Conservation (phyloP, 2,113 vertebrate genomes). For the Aythya baeri region DNA sequence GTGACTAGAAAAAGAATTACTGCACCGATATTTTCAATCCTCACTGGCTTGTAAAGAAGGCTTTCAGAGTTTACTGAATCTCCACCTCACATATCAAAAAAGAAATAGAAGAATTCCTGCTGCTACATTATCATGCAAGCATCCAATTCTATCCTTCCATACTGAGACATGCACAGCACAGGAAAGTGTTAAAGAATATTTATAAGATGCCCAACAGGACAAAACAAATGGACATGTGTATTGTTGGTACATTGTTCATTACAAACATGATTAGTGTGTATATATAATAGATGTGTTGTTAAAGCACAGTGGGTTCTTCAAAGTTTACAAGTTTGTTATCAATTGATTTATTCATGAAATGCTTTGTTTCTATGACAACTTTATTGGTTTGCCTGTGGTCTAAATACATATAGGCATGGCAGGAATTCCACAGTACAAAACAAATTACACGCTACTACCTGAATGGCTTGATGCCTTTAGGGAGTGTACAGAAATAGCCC, state of each 20-base stretch:
- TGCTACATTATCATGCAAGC: conserved; percentile 50
- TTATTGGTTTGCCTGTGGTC: conserved; percentile 84
- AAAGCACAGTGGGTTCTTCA: conserved; percentile 72
- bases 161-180: conserved; percentile 37
- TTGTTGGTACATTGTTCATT: conserved; percentile 65
- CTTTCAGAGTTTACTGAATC: conserved; percentile 12
- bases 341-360: conserved; percentile 86
- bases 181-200: conserved; percentile 65
- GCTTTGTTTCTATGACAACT: conserved; percentile 88
- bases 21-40: not conserved
- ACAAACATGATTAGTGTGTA: conserved; percentile 70
- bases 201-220: conserved; percentile 68
- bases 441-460: conserved; percentile 79
- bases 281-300: conserved; percentile 71
- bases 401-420: conserved; percentile 84
- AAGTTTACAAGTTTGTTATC: conserved; percentile 82
- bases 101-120: conserved; percentile 55
- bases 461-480: conserved; percentile 78
- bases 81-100: conserved; percentile 21
- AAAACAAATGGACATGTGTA: conserved; percentile 64
- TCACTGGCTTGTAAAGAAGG: conserved; percentile 3
- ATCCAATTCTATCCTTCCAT: conserved; percentile 60
- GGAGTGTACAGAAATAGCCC: conserved; percentile 74
- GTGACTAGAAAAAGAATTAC: conserved; percentile 40
- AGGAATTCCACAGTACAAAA: conserved; percentile 80